A percentile compares a stretch with the other conserved stretches of the same genome.
Evolutionary conservation across 2,797 vertebrate species (phyloP).

Genomic region (Bufotes viridis): DNA sequence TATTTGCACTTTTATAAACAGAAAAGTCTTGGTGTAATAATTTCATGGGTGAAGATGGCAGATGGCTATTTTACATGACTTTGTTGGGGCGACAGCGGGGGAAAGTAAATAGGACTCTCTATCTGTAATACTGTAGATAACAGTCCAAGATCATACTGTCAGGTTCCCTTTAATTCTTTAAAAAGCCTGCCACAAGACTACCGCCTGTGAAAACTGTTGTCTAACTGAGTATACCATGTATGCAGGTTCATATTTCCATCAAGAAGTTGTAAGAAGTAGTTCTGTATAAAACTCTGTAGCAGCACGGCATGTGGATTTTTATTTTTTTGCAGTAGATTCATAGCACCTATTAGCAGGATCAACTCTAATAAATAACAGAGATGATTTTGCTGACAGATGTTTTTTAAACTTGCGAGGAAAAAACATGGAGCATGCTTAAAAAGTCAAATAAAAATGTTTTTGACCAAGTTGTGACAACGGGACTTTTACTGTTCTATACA

Average conservation of each 20-base stretch:
- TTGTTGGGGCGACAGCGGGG: not conserved
- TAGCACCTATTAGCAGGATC: too few relatives aligned
- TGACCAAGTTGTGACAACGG: too few relatives aligned
- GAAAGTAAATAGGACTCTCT: too few relatives aligned
- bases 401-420: too few relatives aligned
- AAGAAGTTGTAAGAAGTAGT: not conserved
- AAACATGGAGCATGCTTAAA: too few relatives aligned
- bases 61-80: not conserved
- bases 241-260: not conserved
- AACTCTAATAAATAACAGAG: too few relatives aligned
- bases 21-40: not conserved
- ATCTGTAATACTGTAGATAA: not conserved
- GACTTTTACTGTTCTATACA: too few relatives aligned
- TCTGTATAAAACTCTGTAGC: not conserved
- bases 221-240: not conserved
- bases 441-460: too few relatives aligned
- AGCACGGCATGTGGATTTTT: not conserved
- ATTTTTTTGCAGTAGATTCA: not conserved
- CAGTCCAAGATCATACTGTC: too few relatives aligned
- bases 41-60: not conserved
- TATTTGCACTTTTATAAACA: not conserved
- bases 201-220: not conserved
- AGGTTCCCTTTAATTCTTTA: too few relatives aligned
- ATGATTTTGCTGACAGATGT: too few relatives aligned
- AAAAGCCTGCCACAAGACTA: not conserved